Conservation (phyloP, 2,113 vertebrate species). For the Syngnathus typhle region DNA sequence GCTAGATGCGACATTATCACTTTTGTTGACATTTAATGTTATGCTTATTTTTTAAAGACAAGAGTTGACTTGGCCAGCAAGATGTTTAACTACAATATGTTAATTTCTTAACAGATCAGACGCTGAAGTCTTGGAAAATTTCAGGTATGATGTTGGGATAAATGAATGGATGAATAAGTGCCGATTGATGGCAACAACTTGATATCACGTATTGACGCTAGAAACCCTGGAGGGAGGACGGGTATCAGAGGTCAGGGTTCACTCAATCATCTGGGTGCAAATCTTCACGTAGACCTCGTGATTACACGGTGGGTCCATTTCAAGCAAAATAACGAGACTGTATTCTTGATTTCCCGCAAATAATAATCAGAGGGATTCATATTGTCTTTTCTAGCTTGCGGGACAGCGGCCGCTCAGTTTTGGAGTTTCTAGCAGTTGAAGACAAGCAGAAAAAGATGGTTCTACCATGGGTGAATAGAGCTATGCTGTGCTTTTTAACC, state of each 20-base stretch:
- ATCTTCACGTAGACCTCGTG: slow-evolving; percentile 75
- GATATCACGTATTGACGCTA: slow-evolving; percentile 42
- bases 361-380: not conserved
- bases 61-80: not conserved
- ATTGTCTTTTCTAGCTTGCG: slow-evolving; percentile 36
- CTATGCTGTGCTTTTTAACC: not conserved
- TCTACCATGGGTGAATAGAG: slow-evolving; percentile 78
- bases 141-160: slow-evolving; percentile 52
- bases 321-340: not conserved
- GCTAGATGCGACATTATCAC: too few relatives aligned
- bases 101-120: slow-evolving; percentile 46
- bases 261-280: slow-evolving; percentile 79
- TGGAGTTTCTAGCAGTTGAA: slow-evolving; percentile 80
- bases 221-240: slow-evolving; percentile 88
- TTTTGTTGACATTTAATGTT: too few relatives aligned
- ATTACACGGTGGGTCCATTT: slow-evolving; percentile 76
- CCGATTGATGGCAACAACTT: not conserved
- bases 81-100: not conserved
- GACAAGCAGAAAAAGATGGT: slow-evolving; percentile 47
- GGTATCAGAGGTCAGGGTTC: slow-evolving; percentile 80
- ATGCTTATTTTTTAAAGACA: not conserved
- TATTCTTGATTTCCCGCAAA: not conserved
- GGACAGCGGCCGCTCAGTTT: slow-evolving; percentile 48
- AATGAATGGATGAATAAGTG: not conserved
- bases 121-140: slow-evolving; percentile 29